Conservation (phyloP, 2,888 invertebrate genomes). For the Athalia cordata region DNA sequence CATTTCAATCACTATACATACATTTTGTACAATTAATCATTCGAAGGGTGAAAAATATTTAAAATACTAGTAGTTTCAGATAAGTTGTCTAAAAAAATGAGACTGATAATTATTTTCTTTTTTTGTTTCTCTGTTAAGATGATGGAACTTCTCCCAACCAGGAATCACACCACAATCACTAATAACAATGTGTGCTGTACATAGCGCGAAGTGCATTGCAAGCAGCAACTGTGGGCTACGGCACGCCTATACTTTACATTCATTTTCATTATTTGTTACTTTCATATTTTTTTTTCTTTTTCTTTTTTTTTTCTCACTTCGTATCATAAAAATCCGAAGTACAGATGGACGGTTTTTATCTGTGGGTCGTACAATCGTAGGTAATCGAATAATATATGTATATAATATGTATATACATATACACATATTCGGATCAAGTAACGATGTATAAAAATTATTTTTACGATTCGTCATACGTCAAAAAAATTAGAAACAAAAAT, state of each 20-base stretch:
- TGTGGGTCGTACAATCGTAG: conserved; percentile 7
- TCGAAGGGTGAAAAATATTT: too few relatives aligned
- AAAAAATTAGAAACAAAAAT: not conserved
- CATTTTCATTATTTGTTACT: conserved; percentile 30
- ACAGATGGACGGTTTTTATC: conserved; percentile 7
- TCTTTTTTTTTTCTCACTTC: conserved; percentile 42
- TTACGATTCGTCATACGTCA: conserved; percentile 4
- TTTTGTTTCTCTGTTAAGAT: not conserved
- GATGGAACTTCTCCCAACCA: conserved; percentile 51
- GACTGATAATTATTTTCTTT: not conserved
- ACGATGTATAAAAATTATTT: not conserved
- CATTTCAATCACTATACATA: too few relatives aligned
- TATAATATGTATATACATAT: too few relatives aligned
- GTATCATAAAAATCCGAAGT: conserved; percentile 26
- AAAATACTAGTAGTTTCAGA: too few relatives aligned
- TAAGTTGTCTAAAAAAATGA: not conserved
- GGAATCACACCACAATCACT: conserved; percentile 65
- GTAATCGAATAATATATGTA: conserved; percentile 5
- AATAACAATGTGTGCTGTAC: conserved; percentile 69
- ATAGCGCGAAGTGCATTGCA: conserved; percentile 72
- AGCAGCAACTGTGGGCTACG: conserved; percentile 72
- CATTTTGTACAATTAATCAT: too few relatives aligned
- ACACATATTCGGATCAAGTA: conserved; percentile 7
- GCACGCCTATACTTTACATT: conserved; percentile 63
- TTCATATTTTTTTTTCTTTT: conserved; percentile 31